A percentile compares a stretch with the other conserved stretches of the same genome.
phyloP scores from a whole-genome alignment of 1,140 invertebrate species.

The Zelostemma sp. region DNA sequence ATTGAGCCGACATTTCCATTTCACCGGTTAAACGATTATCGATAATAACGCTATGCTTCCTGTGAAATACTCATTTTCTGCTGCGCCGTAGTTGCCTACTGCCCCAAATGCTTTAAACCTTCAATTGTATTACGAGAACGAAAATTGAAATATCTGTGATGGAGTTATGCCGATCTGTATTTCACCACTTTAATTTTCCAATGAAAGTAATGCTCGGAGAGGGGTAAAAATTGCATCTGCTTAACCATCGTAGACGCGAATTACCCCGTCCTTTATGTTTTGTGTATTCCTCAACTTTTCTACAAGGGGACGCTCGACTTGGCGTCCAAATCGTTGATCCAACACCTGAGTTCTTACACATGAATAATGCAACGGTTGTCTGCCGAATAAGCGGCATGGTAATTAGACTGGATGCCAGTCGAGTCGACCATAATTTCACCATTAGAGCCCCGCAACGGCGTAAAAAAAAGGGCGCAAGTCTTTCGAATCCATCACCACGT shows the following conservation, averaged over 20 bases:
- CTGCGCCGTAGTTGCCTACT: background rate
- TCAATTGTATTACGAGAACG: conserved; percentile 17
- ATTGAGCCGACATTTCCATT: conserved; percentile 30
- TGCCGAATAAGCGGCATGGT: conserved; percentile 51
- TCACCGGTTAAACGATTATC: conserved; percentile 31
- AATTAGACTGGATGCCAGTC: conserved; percentile 55
- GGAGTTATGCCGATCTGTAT: conserved; percentile 22
- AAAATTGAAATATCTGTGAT: conserved; percentile 27
- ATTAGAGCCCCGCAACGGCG: conserved; percentile 43
- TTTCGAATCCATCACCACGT: conserved; percentile 23
- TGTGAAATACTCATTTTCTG: conserved; percentile 20
- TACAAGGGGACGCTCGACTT: too few relatives aligned
- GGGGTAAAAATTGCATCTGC: too few relatives aligned
- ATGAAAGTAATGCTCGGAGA: too few relatives aligned
- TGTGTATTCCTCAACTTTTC: too few relatives aligned
- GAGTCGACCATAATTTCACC: conserved; percentile 59
- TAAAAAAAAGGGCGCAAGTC: conserved; percentile 22
- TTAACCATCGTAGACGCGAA: too few relatives aligned
- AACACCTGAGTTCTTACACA: conserved; percentile 26
- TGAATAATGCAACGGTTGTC: conserved; percentile 55
- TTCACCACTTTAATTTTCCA: conserved; percentile 14
- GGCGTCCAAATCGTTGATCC: conserved; percentile 15
- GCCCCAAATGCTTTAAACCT: conserved; percentile 16
- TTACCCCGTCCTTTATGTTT: too few relatives aligned
- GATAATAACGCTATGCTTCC: conserved; percentile 29